Evolutionary conservation across 2,888 invertebrate genomes (phyloP), one percentile per base, ranked within the genome.

Genomic region (Amphipoea oculea): DNA sequence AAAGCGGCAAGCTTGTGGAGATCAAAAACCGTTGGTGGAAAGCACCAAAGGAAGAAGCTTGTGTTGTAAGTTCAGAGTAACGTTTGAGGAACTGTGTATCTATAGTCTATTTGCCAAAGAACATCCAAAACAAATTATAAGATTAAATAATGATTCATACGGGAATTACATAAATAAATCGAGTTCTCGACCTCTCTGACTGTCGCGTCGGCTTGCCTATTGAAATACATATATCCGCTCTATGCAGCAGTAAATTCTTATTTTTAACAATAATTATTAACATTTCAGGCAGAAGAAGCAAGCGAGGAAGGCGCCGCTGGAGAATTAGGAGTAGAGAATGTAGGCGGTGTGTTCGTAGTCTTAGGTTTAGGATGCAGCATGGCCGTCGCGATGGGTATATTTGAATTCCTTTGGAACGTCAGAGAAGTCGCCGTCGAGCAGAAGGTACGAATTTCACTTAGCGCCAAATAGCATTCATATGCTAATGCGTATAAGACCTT

Each of bases 21-120:
- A 95, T 99, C 74, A 99, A 99, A 95, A 98, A 98, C 76, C 98
- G 98, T 92, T 99, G 99, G 99, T 99, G 99, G 99, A 98, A 98
- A 91, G 97, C 97, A 86, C 97, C 98, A 40, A 97, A 97, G 5
- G 97, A 97, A 57, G 97, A 97, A 74, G 95, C 96, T 78, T 98
- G 98, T 92, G 95, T 94, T 85, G 98, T 97, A 94, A 95, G 93
- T 90, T 63, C 42, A 62, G 36, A 62, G 9, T 65, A 40, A 66
- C 11, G n/a, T 40, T 66, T 40, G n/a, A 66, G 4, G n/a, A 66
- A 40, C 11, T 66, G n/a, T n/a, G n/a, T 62, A 23, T n/a, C n/a
- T 66, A 3, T 40, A n/a, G 29, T 36, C 1, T n/a, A 72, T 4
- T 40, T 40, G 36, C 17, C 12, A 74, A 75, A 9, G n/a, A 51